Evolutionary conservation across 2,888 invertebrate species (phyloP), one percentile per base, ranked within the genome.

Genomic region (Rugalucina vietnamica): DNA sequence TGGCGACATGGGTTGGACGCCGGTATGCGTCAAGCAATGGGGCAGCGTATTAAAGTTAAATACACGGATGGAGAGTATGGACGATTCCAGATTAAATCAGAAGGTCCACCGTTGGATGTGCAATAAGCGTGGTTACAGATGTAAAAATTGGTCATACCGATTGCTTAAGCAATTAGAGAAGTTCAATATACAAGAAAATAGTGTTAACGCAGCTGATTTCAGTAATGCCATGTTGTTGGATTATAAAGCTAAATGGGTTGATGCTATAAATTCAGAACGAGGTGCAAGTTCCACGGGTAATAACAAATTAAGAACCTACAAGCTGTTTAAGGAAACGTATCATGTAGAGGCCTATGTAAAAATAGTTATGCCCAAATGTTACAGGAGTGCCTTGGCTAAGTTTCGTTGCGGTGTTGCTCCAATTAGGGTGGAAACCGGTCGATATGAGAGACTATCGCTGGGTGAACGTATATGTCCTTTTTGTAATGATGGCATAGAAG

Each of bases 1-100:
- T 0, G 75, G 76, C 75, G 79, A 79, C 54, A 79, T 79, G 60
- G 79, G 71, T 24, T 73, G 79, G 73, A 29, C 29, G 24, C 73
- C 73, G 37, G 29, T 65, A 27, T 34, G n/a, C n/a, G 37, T 79
- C 21, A 3, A 73, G 37, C 57, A 76, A 27, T 76, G 60, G 60
- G 60, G 34, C 12, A 34, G 34, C 14, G 76, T 76, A 12, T 60
- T 60, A 60, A 60, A 60, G 18, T 29, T 60, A 60, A 60, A 60
- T 60, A 27, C 29, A 5, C 27, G 60, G 60, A 5, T 60, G 60
- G 29, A n/a, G 29, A 24, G 10, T 60, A 60, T 29, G 60, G 60
- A 60, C 60, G 29, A 27, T 60, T 54, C 54, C 10, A 60, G 60
- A 29, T 60, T 60, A 60, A 60, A 60, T 29, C 27, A 60, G 29